phyloP scores from a whole-genome alignment of 2,113 vertebrate species.

The Casuarius casuarius region DNA sequence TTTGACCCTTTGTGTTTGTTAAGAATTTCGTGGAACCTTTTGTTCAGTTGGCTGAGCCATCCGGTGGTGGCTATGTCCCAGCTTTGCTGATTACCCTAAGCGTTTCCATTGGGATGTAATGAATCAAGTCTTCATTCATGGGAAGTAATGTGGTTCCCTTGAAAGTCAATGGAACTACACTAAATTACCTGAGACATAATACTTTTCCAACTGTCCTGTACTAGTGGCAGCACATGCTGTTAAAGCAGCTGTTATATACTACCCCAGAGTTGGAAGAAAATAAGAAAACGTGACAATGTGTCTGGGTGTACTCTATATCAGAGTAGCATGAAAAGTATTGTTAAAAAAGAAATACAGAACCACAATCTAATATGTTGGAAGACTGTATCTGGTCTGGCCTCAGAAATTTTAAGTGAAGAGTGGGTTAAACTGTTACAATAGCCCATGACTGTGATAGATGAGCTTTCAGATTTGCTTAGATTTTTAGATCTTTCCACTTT shows the following conservation, averaged over 20 bases:
- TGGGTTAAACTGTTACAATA: not conserved
- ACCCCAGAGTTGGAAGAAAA: not conserved
- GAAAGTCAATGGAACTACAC: not conserved
- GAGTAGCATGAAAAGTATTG: not conserved
- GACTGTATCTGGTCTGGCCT: too few relatives aligned
- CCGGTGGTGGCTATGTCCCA: fast-evolving
- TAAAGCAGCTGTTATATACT: not conserved
- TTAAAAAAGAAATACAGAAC: not conserved
- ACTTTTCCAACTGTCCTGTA: not conserved
- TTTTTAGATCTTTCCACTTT: not conserved
- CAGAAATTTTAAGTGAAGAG: not conserved
- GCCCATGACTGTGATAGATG: not conserved
- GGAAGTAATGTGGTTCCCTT: not conserved
- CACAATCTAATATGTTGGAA: not conserved
- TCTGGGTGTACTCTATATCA: not conserved
- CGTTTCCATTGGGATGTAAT: not conserved
- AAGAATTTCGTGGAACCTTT: not conserved
- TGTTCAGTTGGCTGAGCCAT: not conserved
- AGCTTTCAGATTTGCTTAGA: not conserved
- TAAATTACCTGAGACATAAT: not conserved
- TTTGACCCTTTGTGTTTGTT: not conserved
- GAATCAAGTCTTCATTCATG: not conserved
- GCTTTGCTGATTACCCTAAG: not conserved
- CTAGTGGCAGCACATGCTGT: not conserved
- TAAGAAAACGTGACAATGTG: not conserved